A percentile compares a stretch with the other conserved stretches of the same genome.
These are phyloP conservation scores for Eupithecia dodoneata DNA, from an alignment of 2,888 invertebrate species.

Conservation along the genomic window DNA sequence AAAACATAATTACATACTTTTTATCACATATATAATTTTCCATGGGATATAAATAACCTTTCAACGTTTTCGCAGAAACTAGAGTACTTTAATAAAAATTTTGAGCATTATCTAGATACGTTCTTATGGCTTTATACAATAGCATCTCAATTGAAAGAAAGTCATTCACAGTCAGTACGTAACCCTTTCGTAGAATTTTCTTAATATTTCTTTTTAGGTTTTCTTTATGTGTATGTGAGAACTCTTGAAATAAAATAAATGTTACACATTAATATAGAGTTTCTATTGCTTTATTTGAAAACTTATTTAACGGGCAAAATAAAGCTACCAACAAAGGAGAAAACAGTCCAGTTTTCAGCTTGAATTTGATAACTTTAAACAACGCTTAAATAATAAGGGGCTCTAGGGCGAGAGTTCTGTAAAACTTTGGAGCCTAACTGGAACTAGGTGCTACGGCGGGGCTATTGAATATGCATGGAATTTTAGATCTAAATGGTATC, in stretches of 20 bases:
- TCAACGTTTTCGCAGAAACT: no score
- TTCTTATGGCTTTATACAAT: no score
- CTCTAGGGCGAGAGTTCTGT: conserved; percentile 11
- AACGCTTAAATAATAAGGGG: conserved; percentile 30
- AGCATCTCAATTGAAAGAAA: no score
- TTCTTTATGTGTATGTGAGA: neutral
- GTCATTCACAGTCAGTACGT: no score
- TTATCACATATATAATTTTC: no score
- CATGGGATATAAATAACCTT: no score
- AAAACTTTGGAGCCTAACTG: conserved; percentile 27
- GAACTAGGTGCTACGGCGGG: conserved; percentile 23
- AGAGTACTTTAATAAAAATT: no score
- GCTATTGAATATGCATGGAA: conserved; percentile 32
- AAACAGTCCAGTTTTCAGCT: conserved; percentile 8
- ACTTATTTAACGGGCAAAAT: neutral
- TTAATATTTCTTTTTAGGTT: neutral
- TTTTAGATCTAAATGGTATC: conserved; percentile 21
- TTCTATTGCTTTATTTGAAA: neutral
- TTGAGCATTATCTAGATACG: no score
- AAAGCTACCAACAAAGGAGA: neutral
- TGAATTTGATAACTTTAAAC: conserved; percentile 29
- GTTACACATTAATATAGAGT: neutral
- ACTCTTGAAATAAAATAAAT: neutral
- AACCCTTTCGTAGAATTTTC: no score
- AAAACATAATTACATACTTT: no score